Percentiles rank a stretch among this genome's conserved stretches.
Evolutionary conservation across 2,888 invertebrate species (phyloP).

Genomic region (Standfussiana lucernea): DNA sequence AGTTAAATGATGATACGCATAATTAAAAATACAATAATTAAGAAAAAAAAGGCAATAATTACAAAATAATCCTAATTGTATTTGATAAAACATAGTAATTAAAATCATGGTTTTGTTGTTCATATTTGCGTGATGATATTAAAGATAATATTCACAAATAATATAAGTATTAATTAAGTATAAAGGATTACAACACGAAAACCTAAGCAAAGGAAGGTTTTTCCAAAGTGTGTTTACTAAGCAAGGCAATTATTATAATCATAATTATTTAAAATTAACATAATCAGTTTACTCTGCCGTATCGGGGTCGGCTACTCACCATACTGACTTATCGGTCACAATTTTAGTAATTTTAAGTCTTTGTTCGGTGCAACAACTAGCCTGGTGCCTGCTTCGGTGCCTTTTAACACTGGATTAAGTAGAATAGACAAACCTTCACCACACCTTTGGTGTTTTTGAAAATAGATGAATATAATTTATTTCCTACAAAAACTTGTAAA

Average conservation of each 20-base stretch:
- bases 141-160: neutral
- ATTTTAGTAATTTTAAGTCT: neutral
- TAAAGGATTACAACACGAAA: neutral
- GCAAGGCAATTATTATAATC: constrained; percentile 14
- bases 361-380: neutral
- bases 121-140: constrained; percentile 1
- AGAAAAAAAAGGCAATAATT: neutral
- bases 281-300: constrained; percentile 5
- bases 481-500: too few relatives aligned
- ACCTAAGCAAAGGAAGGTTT: neutral
- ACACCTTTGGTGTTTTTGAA: neutral
- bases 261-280: neutral
- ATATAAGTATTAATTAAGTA: neutral
- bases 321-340: neutral
- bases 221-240: neutral
- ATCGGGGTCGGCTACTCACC: neutral
- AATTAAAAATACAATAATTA: neutral
- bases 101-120: neutral
- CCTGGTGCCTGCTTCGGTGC: neutral
- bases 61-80: neutral
- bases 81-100: neutral
- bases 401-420: neutral
- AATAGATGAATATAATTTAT: neutral
- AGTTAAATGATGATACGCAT: neutral
- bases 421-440: neutral